Base-by-base conservation (phyloP, 1,140 invertebrate genomes). In the Drosophila arawakana region DNA sequence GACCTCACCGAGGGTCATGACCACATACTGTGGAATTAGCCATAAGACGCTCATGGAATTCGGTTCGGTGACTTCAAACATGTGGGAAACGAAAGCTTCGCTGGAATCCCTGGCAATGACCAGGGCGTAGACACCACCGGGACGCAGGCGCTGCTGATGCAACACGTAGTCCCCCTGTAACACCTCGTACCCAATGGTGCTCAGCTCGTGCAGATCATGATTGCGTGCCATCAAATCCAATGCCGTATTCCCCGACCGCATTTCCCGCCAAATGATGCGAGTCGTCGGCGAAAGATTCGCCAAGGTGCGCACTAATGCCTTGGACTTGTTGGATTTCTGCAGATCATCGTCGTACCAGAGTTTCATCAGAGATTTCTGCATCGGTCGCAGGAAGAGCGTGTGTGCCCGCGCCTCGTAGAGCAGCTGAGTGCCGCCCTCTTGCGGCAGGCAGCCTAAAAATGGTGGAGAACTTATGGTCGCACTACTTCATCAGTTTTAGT, bases 11-110 rank as follows among this genome's bases (percentile, higher is more conserved):
- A 96, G 93, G 0, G 97, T 98, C 69, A 98, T 96, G 0, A 98
- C 92, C 39, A 98, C 92, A 88, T 98, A 98, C 90, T 98, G 97
- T 0, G 97, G 97, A 7, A 98, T 85, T 78, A 98, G 94, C 95
- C 95, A 97, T 0, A 97, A 84, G 81, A 98, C 97, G 78, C 96
- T 95, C 18, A 98, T 92, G 1, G 93, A 94, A 85, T 97, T 97
- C 1, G 95, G 93, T 41, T 93, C 80, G 0, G 96, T 96, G 0
- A 97, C 66, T 57, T 84, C 75, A 3, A 88, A 59, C 60, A 90
- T 25, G 9, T 18, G 58, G n/a, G 76, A 66, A 1, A 55, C 59
- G 21, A 55, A 81, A 2, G 15, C 50, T 0, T 58, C 63, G 1
- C 21, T 54, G 8, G 25, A 2, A 30, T 18, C 60, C 18, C 92